Base-by-base conservation (phyloP, 2,888 invertebrate genomes). In the Agonopterix alstromeriana region DNA sequence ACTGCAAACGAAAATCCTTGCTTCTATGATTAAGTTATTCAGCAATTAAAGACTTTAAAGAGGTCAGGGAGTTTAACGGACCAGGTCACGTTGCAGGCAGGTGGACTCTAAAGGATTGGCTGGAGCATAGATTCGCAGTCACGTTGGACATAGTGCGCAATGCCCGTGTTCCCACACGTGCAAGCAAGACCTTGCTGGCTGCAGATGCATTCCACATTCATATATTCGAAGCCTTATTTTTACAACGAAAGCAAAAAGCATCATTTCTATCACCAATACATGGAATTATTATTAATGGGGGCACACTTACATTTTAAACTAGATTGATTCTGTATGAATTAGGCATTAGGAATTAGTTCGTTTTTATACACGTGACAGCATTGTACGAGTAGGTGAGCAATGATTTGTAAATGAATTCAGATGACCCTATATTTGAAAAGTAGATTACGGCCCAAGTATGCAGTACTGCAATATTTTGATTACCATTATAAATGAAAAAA, bases 151-250 rank as follows among this genome's bases (percentile, higher is more conserved):
- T 51, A 63, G 66, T 58, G 59, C 51, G 54, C 45, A 46, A 45
- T 35, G 50, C 53, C 56, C 65, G 67, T 67, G 66, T 42, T 48
- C 2, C 8, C 48, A 46, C 77, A 74, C 75, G 79, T 77, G 80
- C 61, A 42, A 7, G 27, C 41, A 44, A 49, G 65, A 66, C 77
- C 81, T 76, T 73, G 56, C 59, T 62, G 49, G 48, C 55, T 56
- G 54, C 53, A 54, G 45, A 56, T 56, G 51, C 50, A 61, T 63
- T 66, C 54, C 47, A 52, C 48, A 77, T 78, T 77, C 67, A 82
- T 83, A 17, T 72, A 78, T 80, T 71, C 68, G 53, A 50, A 42
- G 42, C 52, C 67, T 61, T 61, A 63, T 74, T 76, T 80, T 70
- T 62, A 76, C 72, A 61, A 64, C 57, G 51, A 52, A 27, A 27